Base-by-base conservation (phyloP, 1,140 invertebrate species). In the Drosophila bipectinata region DNA sequence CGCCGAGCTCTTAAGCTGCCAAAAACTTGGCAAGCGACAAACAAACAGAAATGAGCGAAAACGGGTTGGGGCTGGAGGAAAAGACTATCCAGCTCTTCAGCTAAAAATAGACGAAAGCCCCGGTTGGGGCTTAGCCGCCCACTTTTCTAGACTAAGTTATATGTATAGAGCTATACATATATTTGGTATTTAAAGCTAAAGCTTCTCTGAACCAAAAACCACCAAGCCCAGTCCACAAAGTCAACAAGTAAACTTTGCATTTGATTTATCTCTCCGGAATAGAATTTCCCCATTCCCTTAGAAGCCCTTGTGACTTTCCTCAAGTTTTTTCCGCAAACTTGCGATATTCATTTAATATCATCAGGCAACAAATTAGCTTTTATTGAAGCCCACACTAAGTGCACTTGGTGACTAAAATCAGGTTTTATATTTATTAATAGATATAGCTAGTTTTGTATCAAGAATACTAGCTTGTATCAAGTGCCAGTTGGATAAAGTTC, bases 201-300 rank as follows among this genome's bases (percentile, higher is more conserved):
- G 67, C 66, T 56, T 52, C 32, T 32, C 72, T 51, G 47, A 63
- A 57, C 24, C 69, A 52, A 51, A 39, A 39, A 55, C 57, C 71
- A 21, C 26, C 32, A 9, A 14, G 12, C 30, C 64, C 12, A 12
- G 60, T 56, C 71, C 71, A 24, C 69, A 79, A 79, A 79, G 77
- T 79, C 77, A 79, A 79, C 77, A 79, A 79, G 69, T 79, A 79
- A 79, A 79, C 77, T 79, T 79, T 79, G 71, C 77, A 79, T 79
- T 67, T 61, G 71, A 79, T 79, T 79, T 69, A 77, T 76, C 63
- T 68, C 51, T 45, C 34, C 41, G 62, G 41, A 30, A 39, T 68
- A 39, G 9, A 60, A 51, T 47, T 45, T 28, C 26, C 26, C 34
- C 15, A 30, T 52, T 14, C 67, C 12, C 3, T 15, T 28, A 9